Evolutionary conservation across 2,888 invertebrate genomes (phyloP), one percentile per base, ranked within the genome.

Genomic region (Coleophora flavipennella): DNA sequence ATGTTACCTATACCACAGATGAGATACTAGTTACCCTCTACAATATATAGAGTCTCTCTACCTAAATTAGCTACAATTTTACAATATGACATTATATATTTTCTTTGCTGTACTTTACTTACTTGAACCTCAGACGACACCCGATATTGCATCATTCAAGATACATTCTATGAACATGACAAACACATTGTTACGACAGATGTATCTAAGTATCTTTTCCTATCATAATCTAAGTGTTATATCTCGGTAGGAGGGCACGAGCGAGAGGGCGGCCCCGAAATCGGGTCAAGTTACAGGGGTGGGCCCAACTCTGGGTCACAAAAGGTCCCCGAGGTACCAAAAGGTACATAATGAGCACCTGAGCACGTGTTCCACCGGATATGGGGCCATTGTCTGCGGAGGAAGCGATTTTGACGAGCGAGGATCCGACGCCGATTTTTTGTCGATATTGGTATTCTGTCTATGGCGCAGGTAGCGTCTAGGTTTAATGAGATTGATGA

Each of bases 311-410:
- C 6, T 20, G 20, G 67, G 64, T 63, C 69, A 71, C 71, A 76
- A 77, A 65, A 62, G 60, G 50, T 59, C 56, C 56, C 57, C 60
- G 55, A 52, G 61, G 62, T 64, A 20, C 20, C 20, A 20, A 20
- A 20, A 20, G 20, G 20, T 20, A 20, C 20, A 83, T 81, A 83
- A 81, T 81, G 72, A 76, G 67, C 77, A 83, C 79, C 83, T 81
- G 81, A 84, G 83, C 83, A 84, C 83, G 83, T 84, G 84, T 81
- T 68, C 71, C 57, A 57, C 84, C 84, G 83, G 83, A 84, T 83
- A 76, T 65, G 62, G 59, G 59, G 63, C 79, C 57, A 83, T 84
- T 83, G 83, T 83, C 72, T 80, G 63, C 64, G 62, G 70, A 83
- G 81, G 83, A 83, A 83, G 69, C 73, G 72, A 77, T 79, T 79